Conservation (phyloP, 2,797 vertebrate species). For the Chromobotia macracanthus region DNA sequence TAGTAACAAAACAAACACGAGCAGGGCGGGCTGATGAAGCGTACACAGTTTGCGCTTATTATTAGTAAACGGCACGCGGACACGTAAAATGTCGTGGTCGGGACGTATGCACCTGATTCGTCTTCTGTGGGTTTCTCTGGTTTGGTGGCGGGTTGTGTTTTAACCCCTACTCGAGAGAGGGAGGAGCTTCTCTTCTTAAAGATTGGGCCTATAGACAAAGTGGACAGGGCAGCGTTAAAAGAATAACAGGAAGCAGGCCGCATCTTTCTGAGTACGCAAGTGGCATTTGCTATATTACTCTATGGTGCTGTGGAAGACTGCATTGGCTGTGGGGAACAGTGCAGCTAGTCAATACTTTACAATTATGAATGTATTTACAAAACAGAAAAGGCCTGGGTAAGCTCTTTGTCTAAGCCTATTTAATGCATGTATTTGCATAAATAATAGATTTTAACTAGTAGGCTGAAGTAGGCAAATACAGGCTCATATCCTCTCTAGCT, state of each 20-base stretch:
- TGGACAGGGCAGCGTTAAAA: conserved; percentile 65
- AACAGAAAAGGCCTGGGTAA: not conserved
- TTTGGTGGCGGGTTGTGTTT: conserved; percentile 76
- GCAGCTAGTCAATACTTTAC: not conserved
- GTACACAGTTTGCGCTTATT: not conserved
- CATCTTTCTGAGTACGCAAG: conserved; percentile 54
- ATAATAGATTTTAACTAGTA: not conserved
- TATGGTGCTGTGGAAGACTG: conserved; percentile 51
- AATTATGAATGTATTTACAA: not conserved
- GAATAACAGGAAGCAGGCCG: conserved; percentile 10
- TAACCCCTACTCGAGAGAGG: conserved; percentile 83
- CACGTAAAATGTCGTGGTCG: conserved; percentile 5
- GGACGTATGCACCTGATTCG: conserved; percentile 83
- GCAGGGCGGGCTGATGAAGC: conserved; percentile 1
- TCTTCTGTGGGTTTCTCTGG: conserved; percentile 81
- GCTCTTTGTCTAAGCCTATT: not conserved
- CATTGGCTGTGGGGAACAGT: conserved; percentile 12
- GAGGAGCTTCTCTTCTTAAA: conserved; percentile 89
- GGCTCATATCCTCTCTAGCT: not conserved
- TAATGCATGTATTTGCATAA: conserved; percentile 10
- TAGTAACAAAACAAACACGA: conserved; percentile 8
- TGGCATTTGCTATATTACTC: conserved; percentile 60
- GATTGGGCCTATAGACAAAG: conserved; percentile 74
- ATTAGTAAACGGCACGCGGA: conserved; percentile 33
- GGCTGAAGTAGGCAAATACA: not conserved